Conservation (phyloP, 2,113 vertebrate species). For the Varanus komodoensis region DNA sequence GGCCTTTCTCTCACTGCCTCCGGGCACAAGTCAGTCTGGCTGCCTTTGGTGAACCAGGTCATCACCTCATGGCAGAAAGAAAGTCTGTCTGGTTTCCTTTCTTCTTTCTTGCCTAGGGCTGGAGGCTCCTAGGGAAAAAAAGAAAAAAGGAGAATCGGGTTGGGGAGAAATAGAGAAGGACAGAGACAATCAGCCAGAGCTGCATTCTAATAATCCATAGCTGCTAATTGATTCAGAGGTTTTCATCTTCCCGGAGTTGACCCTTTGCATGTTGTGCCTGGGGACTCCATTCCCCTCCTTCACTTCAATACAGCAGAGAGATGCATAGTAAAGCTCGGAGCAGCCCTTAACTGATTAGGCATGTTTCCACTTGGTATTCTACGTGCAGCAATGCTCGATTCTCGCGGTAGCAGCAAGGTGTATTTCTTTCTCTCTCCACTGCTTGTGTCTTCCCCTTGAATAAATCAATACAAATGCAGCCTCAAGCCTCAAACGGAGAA, state of each 20-base stretch:
- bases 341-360: neutral
- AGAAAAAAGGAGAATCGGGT: no score
- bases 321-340: neutral
- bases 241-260: neutral
- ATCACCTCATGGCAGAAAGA: neutral
- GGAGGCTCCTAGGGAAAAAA: neutral
- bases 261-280: neutral
- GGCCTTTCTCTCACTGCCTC: neutral
- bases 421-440: neutral
- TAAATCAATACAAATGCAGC: constrained; percentile 24
- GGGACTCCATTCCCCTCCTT: neutral
- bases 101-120: constrained; percentile 8
- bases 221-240: constrained; percentile 5
- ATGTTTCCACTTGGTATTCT: constrained; percentile 21
- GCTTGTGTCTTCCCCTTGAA: constrained; percentile 4
- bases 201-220: neutral
- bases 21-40: neutral
- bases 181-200: neutral
- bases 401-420: neutral
- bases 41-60: neutral
- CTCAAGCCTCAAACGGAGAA: constrained; percentile 12
- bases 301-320: neutral
- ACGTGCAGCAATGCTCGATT: neutral
- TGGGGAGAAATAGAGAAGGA: neutral
- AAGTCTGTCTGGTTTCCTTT: neutral